Evolutionary conservation across 64 coral and sea anemone species (phyloP).

Genomic region (Pocillopora damicornis): DNA sequence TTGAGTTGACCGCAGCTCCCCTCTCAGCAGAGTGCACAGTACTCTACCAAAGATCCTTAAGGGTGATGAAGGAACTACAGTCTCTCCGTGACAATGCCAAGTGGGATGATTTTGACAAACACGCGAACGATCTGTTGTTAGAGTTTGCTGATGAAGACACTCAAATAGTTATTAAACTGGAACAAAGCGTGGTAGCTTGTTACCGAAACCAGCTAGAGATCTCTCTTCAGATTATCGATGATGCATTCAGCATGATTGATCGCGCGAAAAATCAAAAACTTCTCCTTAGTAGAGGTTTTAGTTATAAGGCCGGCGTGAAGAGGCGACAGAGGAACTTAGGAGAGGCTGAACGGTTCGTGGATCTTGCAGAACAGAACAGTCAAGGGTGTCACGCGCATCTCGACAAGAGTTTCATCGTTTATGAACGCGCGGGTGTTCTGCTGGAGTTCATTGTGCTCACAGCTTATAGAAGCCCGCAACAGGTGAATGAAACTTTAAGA

Average conservation of each 20-base stretch:
- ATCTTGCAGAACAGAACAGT: constrained; percentile 18
- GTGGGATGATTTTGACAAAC: constrained; percentile 28
- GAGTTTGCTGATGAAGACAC: background rate
- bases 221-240: background rate
- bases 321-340: constrained; percentile 39
- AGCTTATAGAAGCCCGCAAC: background rate
- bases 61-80: constrained; percentile 37
- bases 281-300: background rate
- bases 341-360: background rate
- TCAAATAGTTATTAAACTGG: constrained; percentile 38
- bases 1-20: background rate
- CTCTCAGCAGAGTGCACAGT: background rate
- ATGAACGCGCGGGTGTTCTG: constrained; percentile 38
- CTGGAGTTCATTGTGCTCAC: constrained; percentile 37
- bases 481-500: background rate
- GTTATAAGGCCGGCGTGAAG: constrained; percentile 35
- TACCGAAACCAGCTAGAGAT: constrained; percentile 2
- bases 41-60: background rate
- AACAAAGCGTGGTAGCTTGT: constrained; percentile 26
- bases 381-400: background rate
- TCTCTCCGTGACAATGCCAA: constrained; percentile 41
- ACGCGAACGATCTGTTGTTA: background rate
- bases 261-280: background rate
- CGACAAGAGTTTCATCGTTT: constrained; percentile 32
- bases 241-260: background rate